These are phyloP conservation scores for Sciurus carolinensis DNA, from an alignment of 2,797 vertebrate genomes.

Conservation along the genomic window DNA sequence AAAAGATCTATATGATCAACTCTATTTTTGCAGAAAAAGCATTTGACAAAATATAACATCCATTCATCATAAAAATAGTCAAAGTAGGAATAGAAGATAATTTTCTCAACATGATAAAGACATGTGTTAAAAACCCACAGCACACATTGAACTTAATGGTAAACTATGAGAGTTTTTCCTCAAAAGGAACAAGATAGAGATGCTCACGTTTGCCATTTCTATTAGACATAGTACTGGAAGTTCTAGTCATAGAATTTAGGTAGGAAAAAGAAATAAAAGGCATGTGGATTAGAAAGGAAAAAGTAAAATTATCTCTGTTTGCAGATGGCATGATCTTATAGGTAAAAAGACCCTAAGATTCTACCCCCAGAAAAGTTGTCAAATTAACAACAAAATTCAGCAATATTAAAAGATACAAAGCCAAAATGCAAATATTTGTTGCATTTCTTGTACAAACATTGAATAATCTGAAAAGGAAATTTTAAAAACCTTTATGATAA, in stretches of 20 bases:
- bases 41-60: neutral
- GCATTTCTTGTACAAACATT: neutral
- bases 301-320: no score
- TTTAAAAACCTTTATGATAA: neutral
- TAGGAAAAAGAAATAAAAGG: neutral
- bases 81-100: neutral
- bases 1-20: neutral
- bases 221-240: neutral
- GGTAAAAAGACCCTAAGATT: neutral
- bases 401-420: conserved; percentile 26
- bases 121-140: neutral
- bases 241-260: neutral
- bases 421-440: conserved; percentile 22
- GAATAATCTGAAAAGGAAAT: neutral
- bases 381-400: neutral
- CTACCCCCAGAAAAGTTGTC: neutral
- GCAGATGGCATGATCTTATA: neutral
- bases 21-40: neutral
- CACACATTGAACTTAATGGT: neutral
- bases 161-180: neutral
- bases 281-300: no score
- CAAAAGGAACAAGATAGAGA: neutral
- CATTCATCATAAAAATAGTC: neutral
- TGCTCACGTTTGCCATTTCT: neutral
- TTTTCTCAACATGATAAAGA: neutral